A percentile compares a stretch with the other conserved stretches of the same genome.
Evolutionary conservation across 2,797 vertebrate genomes (phyloP).

Genomic region (Chelonia mydas): DNA sequence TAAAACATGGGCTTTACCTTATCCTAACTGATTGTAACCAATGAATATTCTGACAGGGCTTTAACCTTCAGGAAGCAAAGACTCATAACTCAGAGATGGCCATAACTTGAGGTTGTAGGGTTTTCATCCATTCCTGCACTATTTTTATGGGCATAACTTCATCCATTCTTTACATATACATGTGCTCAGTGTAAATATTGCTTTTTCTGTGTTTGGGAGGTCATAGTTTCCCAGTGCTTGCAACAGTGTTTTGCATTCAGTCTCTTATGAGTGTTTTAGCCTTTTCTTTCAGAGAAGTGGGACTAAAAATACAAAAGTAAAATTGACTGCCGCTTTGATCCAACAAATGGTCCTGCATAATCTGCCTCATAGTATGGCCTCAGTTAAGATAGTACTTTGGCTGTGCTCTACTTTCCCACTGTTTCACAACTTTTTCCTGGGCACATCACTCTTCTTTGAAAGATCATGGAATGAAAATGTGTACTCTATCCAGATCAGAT

Average conservation of each 20-base stretch:
- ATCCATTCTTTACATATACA: accelerated
- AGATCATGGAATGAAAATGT: background rate
- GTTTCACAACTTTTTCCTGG: background rate
- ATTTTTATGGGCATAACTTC: accelerated
- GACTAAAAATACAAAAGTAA: background rate
- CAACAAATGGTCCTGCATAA: accelerated
- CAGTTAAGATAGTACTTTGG: background rate
- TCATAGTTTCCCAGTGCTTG: background rate
- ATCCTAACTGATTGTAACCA: background rate
- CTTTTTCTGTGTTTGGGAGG: background rate
- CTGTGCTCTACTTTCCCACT: background rate
- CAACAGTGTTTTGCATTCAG: accelerated
- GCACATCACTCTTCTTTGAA: background rate
- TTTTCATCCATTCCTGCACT: background rate
- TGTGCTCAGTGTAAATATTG: accelerated
- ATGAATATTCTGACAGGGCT: background rate
- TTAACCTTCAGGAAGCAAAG: background rate
- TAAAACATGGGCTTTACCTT: background rate
- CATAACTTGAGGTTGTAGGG: accelerated
- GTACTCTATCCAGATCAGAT: background rate
- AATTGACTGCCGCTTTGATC: background rate
- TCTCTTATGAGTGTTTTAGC: accelerated
- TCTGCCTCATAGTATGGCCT: background rate
- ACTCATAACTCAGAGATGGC: accelerated
- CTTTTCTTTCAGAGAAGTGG: background rate